These are phyloP conservation scores for Rachycentron canadum DNA, from an alignment of 2,797 vertebrate species.

Conservation along the genomic window DNA sequence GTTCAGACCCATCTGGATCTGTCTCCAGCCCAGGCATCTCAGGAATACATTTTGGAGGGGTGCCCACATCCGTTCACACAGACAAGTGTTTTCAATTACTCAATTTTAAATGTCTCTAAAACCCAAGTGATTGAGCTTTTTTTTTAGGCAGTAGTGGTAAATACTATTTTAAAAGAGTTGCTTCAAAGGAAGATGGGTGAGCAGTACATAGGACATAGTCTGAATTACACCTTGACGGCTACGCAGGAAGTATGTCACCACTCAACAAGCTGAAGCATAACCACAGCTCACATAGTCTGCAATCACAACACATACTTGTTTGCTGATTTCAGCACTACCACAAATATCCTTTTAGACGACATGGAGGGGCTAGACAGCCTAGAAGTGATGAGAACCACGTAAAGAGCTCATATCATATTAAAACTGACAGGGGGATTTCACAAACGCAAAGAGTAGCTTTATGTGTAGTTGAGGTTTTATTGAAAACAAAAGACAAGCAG, in stretches of 20 bases:
- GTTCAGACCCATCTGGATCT: constrained; percentile 89
- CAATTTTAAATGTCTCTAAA: constrained; percentile 86
- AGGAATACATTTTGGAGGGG: constrained; percentile 88
- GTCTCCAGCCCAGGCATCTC: constrained; percentile 87
- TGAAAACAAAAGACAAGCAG: constrained; percentile 24
- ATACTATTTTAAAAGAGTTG: constrained; percentile 48
- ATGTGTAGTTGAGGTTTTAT: constrained; percentile 55
- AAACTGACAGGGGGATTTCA: constrained; percentile 49
- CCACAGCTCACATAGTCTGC: constrained; percentile 20
- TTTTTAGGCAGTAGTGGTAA: constrained; percentile 59
- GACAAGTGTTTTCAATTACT: constrained; percentile 89
- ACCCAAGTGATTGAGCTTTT: constrained; percentile 73
- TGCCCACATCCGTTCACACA: constrained; percentile 90
- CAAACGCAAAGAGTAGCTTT: constrained; percentile 31
- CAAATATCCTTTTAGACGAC: constrained; percentile 54
- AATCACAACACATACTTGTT: constrained; percentile 45
- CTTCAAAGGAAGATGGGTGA: constrained; percentile 53
- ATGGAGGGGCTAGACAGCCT: constrained; percentile 42
- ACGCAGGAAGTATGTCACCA: constrained; percentile 28
- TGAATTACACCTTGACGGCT: constrained; percentile 48
- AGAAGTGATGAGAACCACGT: constrained; percentile 55
- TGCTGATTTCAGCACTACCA: constrained; percentile 50
- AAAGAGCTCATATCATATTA: constrained; percentile 51
- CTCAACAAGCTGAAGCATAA: constrained; percentile 11
- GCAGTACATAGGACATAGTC: constrained; percentile 7